phyloP scores from a whole-genome alignment of 2,888 invertebrate species.

The Troides helena region DNA sequence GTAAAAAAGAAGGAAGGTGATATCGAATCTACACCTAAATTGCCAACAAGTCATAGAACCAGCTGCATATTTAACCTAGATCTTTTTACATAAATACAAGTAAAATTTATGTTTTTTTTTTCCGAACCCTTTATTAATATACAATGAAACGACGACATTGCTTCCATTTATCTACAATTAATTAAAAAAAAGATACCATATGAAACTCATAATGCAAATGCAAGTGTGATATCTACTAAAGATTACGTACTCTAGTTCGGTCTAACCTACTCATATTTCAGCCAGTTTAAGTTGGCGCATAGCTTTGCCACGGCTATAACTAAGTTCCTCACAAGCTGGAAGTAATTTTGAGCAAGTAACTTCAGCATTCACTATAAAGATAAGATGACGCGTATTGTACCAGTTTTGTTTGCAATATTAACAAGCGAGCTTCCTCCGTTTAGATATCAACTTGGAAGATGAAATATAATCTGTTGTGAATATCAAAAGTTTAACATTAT shows the following conservation, averaged over 20 bases:
- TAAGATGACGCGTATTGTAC: conserved; percentile 23
- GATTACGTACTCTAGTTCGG: neutral
- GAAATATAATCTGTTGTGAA: neutral
- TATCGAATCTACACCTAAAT: too few species aligned
- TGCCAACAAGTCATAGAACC: too few species aligned
- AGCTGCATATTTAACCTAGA: too few species aligned
- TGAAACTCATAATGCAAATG: neutral
- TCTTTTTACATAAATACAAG: too few species aligned
- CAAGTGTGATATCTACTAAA: neutral
- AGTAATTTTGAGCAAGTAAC: neutral
- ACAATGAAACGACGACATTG: too few species aligned
- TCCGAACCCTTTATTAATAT: too few species aligned
- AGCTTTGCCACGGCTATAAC: neutral
- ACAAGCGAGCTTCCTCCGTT: conserved; percentile 2
- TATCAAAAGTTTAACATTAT: neutral
- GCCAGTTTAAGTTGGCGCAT: neutral
- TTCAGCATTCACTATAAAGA: conserved; percentile 19
- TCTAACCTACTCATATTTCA: neutral
- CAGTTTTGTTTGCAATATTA: conserved; percentile 22
- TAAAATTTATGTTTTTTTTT: too few species aligned
- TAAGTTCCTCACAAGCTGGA: neutral
- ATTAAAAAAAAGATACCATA: neutral
- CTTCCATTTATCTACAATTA: neutral
- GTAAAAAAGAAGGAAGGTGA: too few species aligned
- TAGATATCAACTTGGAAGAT: conserved; percentile 10